These are phyloP conservation scores for Tamias sibiricus DNA, from an alignment of 2,113 vertebrate genomes.

Conservation along the genomic window DNA sequence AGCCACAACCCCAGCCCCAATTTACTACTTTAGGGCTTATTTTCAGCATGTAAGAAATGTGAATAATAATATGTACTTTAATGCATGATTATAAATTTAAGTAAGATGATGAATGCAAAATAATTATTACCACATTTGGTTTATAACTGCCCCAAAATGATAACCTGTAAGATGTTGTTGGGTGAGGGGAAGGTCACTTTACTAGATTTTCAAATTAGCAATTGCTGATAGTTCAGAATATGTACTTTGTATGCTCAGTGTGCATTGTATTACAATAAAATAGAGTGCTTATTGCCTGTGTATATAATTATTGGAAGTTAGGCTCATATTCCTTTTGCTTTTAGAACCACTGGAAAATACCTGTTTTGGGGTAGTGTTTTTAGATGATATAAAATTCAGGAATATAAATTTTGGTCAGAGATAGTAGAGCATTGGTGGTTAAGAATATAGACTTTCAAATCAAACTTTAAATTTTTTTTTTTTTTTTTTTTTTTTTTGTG, in stretches of 20 bases:
- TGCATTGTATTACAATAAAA: background rate
- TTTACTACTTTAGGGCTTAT: constrained; percentile 24
- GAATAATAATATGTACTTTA: background rate
- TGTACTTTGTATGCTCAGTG: background rate
- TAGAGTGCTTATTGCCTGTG: background rate
- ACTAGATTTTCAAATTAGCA: background rate
- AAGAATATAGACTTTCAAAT: background rate
- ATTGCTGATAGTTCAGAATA: background rate
- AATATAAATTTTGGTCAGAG: background rate
- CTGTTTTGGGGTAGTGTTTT: background rate
- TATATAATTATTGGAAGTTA: background rate
- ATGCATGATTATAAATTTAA: background rate
- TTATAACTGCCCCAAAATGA: background rate
- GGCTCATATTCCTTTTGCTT: background rate
- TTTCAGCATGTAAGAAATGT: background rate
- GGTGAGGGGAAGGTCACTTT: background rate
- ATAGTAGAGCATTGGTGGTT: background rate
- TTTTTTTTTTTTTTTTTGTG: too few relatives aligned
- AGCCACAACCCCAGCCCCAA: background rate
- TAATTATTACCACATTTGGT: background rate
- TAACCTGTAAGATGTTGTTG: background rate
- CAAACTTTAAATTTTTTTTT: background rate
- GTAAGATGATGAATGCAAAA: background rate
- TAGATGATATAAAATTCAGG: constrained; percentile 1
- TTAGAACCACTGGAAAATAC: background rate